These are phyloP conservation scores for Lophura nycthemera DNA, from an alignment of 2,113 vertebrate genomes.

Conservation along the genomic window DNA sequence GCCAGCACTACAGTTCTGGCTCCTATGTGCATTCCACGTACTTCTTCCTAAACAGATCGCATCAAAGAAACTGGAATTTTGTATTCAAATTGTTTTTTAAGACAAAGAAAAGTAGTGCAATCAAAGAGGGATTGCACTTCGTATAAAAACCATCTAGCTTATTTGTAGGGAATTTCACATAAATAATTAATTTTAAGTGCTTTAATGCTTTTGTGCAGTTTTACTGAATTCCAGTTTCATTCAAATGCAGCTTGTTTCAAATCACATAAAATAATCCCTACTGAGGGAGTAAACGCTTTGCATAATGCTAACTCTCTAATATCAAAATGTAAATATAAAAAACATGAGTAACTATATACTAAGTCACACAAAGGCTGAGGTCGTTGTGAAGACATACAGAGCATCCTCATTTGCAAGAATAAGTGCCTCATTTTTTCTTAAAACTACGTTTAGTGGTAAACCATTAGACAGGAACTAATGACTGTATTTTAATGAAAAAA, in stretches of 20 bases:
- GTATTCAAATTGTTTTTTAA: neutral
- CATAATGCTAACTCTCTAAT: neutral
- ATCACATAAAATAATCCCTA: neutral
- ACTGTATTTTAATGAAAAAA: neutral
- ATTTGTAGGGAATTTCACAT: neutral
- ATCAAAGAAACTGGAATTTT: neutral
- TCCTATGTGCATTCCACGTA: neutral
- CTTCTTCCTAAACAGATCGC: neutral
- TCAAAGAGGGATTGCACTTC: neutral
- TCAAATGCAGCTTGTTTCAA: neutral
- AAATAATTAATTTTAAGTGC: neutral
- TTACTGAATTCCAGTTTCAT: neutral
- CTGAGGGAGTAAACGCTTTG: neutral
- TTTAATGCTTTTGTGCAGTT: neutral
- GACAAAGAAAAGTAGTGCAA: neutral
- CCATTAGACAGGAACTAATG: neutral
- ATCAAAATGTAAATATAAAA: neutral
- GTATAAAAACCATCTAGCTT: accelerated
- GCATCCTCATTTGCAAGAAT: neutral
- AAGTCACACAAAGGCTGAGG: neutral
- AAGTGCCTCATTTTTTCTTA: neutral
- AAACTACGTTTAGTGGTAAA: neutral
- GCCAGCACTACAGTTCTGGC: neutral
- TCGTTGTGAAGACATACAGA: neutral
- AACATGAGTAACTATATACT: neutral